Conservation (phyloP, 2,113 vertebrate species). For the Nothoprocta pentlandii region DNA sequence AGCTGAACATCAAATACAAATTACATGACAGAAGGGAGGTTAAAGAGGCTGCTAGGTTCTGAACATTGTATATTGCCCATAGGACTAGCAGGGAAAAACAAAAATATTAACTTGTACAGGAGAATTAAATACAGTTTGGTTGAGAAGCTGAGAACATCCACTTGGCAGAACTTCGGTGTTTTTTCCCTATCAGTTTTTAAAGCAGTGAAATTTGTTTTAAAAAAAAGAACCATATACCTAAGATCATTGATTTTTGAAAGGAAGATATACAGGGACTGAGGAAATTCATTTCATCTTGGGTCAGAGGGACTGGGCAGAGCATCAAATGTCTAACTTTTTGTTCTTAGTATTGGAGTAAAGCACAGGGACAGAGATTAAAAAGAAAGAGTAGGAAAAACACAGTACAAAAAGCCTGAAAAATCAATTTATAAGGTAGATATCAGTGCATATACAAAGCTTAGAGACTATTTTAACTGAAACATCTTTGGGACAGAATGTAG, state of each 20-base stretch:
- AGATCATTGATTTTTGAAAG: not conserved
- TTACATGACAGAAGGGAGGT: not conserved
- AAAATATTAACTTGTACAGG: not conserved
- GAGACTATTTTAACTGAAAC: slow-evolving; percentile 16
- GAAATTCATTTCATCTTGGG: not conserved
- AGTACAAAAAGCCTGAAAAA: not conserved
- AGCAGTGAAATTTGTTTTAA: not conserved
- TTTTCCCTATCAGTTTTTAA: not conserved
- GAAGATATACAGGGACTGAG: not conserved
- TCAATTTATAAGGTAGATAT: not conserved
- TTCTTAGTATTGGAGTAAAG: not conserved
- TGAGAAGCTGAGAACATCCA: not conserved
- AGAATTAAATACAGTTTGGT: not conserved
- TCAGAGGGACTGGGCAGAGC: not conserved
- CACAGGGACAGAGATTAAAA: not conserved
- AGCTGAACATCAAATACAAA: not conserved
- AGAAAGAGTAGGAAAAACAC: not conserved
- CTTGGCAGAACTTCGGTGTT: not conserved
- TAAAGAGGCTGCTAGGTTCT: not conserved
- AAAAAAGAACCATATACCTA: not conserved
- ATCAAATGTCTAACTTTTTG: not conserved
- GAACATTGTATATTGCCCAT: not conserved
- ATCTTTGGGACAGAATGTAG: not conserved
- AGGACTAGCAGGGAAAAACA: not conserved
- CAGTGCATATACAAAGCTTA: not conserved